phyloP scores from a whole-genome alignment of 2,888 invertebrate species.

The Pristionchus exspectatus region DNA sequence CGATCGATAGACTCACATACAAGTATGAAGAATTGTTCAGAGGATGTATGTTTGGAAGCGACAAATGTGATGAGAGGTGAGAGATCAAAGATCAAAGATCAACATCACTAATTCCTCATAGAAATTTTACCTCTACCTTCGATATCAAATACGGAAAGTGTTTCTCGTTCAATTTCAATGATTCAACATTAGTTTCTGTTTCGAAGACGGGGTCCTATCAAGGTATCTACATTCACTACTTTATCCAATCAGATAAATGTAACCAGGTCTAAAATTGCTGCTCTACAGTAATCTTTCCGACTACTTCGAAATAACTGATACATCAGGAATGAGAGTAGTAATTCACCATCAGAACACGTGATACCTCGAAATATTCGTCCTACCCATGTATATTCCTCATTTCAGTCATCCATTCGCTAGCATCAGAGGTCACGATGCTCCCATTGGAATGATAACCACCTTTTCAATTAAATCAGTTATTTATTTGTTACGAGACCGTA shows the following conservation, averaged over 20 bases:
- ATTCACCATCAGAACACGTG: constrained; percentile 42
- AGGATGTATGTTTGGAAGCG: constrained; percentile 15
- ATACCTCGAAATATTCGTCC: neutral
- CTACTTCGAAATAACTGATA: constrained; percentile 52
- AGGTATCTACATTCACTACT: neutral
- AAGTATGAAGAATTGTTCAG: constrained; percentile 33
- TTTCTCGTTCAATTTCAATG: constrained; percentile 43
- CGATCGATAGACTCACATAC: constrained; percentile 13
- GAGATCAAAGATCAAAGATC: neutral
- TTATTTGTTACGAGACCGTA: neutral
- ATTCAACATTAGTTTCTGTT: neutral
- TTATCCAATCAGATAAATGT: neutral
- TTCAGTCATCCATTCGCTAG: constrained; percentile 47
- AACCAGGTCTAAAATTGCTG: constrained; percentile 14
- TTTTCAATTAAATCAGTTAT: constrained; percentile 35
- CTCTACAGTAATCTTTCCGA: constrained; percentile 24
- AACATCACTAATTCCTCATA: neutral
- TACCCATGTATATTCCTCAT: neutral
- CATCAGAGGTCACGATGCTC: constrained; percentile 38
- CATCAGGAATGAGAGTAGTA: constrained; percentile 26
- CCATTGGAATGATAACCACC: constrained; percentile 47
- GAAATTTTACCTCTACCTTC: constrained; percentile 30
- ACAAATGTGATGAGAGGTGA: constrained; percentile 24
- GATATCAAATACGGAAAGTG: constrained; percentile 52
- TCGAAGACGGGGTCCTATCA: constrained; percentile 24